These are phyloP conservation scores for Hydropsyche tenuis DNA, from an alignment of 1,140 invertebrate genomes.

Conservation along the genomic window DNA sequence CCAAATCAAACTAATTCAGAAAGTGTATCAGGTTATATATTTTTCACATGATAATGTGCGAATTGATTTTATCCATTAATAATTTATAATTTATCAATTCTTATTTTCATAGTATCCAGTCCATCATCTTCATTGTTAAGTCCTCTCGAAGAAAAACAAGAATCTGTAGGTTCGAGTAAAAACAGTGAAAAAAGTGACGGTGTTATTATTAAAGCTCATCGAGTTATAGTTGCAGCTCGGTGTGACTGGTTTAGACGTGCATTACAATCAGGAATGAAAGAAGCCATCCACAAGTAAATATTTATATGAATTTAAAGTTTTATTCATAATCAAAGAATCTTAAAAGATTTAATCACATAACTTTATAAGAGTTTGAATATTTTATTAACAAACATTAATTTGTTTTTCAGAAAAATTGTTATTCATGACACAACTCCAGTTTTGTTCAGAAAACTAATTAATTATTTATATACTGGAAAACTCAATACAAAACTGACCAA, in stretches of 20 bases:
- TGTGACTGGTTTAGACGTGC: conserved; percentile 73
- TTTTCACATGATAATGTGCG: neutral
- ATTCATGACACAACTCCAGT: conserved; percentile 68
- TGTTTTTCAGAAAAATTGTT: conserved; percentile 64
- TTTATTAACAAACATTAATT: neutral
- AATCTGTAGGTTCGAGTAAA: neutral
- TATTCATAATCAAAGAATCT: neutral
- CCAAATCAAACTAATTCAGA: conserved; percentile 1
- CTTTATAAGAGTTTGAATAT: neutral
- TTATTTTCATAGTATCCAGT: neutral
- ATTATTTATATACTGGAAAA: conserved; percentile 67
- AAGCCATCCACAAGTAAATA: conserved; percentile 70
- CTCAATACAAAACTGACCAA: conserved; percentile 55
- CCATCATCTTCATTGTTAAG: neutral
- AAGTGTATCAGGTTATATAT: neutral
- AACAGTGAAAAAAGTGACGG: conserved; percentile 33
- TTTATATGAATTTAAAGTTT: no score
- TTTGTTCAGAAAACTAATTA: conserved; percentile 65
- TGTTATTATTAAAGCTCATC: conserved; percentile 62
- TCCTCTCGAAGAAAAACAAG: neutral
- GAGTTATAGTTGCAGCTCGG: conserved; percentile 68
- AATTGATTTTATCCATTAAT: no score
- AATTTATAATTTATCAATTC: no score
- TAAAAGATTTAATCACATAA: neutral
- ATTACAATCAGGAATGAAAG: conserved; percentile 70